These are phyloP conservation scores for Acanthosepion lycidas DNA, from an alignment of 2,888 invertebrate species.

Conservation along the genomic window DNA sequence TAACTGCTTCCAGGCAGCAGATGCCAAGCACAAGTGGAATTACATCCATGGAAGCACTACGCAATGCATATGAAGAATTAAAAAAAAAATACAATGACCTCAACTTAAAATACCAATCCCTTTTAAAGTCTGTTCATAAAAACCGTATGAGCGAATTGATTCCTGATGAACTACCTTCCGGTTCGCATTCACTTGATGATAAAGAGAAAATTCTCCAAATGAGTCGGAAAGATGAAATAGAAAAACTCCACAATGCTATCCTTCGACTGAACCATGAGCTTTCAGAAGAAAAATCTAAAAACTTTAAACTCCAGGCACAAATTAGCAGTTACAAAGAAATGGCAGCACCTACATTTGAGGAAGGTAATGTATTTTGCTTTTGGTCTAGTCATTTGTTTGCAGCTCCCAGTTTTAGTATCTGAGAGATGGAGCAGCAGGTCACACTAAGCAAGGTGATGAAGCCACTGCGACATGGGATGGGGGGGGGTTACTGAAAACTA, in stretches of 20 bases:
- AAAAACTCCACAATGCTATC: constrained; percentile 23
- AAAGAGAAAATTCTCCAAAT: not conserved
- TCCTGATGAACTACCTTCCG: not conserved
- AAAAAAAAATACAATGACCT: constrained; percentile 41
- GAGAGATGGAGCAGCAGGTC: no score
- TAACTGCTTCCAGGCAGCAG: not conserved
- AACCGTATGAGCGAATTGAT: not conserved
- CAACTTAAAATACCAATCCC: not conserved
- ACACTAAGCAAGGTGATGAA: no score
- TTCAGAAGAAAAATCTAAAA: constrained; percentile 17
- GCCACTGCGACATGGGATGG: no score
- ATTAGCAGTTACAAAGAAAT: constrained; percentile 10
- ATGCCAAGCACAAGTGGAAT: not conserved
- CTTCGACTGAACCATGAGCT: constrained; percentile 33
- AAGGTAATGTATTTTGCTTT: not conserved
- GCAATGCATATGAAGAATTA: constrained; percentile 37
- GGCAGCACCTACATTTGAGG: not conserved
- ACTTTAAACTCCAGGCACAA: not conserved
- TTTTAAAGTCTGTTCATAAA: not conserved
- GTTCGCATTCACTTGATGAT: not conserved
- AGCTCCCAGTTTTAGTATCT: no score
- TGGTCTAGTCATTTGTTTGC: not conserved
- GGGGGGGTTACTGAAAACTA: no score
- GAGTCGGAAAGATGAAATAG: constrained; percentile 41
- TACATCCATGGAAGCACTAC: constrained; percentile 41